Evolutionary conservation across 92 coral and sea anemone species (phyloP).

Genomic region (Epizoanthus scotinus): DNA sequence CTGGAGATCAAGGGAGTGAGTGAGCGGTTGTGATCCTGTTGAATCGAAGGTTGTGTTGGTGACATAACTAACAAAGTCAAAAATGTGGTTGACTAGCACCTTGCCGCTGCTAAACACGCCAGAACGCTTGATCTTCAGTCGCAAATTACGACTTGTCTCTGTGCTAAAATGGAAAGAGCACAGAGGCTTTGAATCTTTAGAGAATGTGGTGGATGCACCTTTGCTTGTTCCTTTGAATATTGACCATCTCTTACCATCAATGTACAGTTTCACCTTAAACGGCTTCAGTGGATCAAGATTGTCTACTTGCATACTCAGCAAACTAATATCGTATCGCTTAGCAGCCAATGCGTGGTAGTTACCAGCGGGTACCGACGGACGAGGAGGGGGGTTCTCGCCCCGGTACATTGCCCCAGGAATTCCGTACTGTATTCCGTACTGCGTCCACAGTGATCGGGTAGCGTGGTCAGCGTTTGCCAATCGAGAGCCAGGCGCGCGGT

Average conservation of each 20-base stretch:
- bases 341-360: conserved; percentile 41
- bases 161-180: conserved; percentile 17
- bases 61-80: conserved; percentile 11
- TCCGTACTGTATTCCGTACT: conserved; percentile 36
- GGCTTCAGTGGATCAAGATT: conserved; percentile 42
- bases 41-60: conserved; percentile 6
- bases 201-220: conserved; percentile 13
- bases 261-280: conserved; percentile 35
- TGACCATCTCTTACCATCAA: conserved; percentile 12
- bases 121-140: conserved; percentile 27
- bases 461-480: conserved; percentile 35
- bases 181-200: conserved; percentile 13
- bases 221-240: conserved; percentile 26
- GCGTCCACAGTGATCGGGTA: conserved; percentile 44
- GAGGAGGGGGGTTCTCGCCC: conserved; percentile 42
- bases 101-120: conserved; percentile 33
- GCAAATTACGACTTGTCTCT: conserved; percentile 5
- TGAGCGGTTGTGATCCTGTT: conserved; percentile 26
- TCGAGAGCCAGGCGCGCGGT: conserved; percentile 51
- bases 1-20: conserved; percentile 25
- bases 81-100: conserved; percentile 7
- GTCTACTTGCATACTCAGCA: conserved; percentile 44
- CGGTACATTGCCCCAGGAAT: conserved; percentile 65
- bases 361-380: conserved; percentile 2
- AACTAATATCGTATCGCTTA: conserved; percentile 26